Evolutionary conservation across 1,140 invertebrate species (phyloP), one percentile per base, ranked within the genome.

Genomic region (Vanessa tameamea): DNA sequence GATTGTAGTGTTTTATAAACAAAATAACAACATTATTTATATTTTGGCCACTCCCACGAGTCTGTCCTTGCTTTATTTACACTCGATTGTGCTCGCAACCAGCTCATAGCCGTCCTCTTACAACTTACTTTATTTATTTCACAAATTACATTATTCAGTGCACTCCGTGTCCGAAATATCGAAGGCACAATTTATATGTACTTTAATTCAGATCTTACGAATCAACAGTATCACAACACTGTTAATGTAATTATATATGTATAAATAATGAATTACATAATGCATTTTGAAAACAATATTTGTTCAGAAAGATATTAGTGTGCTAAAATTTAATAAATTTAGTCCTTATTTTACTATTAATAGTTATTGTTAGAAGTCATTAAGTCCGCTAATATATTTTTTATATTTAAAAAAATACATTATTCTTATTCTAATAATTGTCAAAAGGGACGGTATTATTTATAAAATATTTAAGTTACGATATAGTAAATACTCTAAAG

Each of bases 1-100:
- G 37, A 65, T 65, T 72, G 65, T 26, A 72, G 20, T 65, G 55
- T 72, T 77, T 77, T 73, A 69, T 68, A 73, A 77, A 73, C 55
- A 66, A 64, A 76, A 76, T 72, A 76, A 77, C 71, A 77, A 73
- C 51, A 70, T 65, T 66, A 69, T 47, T 64, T 15, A 76, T 50
- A 47, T 59, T 77, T 73, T 77, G 70, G 75, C 75, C 51, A 65
- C 65, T 65, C 63, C 47, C 69, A 20, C 43, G 47, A 37, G 57
- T 63, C 53, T 48, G 67, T 63, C 66, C 16, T 55, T 43, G 43
- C 37, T 43, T 43, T 64, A 47, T 47, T 47, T 61, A 61, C 57
- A 48, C 15, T 68, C 64, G n/a, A 48, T 37, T 51, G n/a, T 51
- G 14, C 50, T 31, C 23, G 37, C 26, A 13, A 13, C n/a, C 55